Evolutionary conservation across 1,140 invertebrate species (phyloP), one percentile per base, ranked within the genome.

Genomic region (Brachionus asplanchnoidis): DNA sequence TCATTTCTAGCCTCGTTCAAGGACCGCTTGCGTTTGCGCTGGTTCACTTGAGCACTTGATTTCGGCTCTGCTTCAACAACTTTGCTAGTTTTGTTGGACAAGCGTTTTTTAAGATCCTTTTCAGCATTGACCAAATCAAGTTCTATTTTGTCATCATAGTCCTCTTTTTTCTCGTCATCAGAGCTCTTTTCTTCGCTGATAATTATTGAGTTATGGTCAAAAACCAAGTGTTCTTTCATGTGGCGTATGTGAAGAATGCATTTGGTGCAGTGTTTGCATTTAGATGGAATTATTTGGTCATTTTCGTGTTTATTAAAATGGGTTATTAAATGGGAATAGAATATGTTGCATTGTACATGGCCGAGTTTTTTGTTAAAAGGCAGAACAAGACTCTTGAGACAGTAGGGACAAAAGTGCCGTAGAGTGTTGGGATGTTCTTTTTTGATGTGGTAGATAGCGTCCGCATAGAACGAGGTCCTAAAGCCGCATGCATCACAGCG

Each of bases 251-350:
- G 84, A 9, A 84, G 42, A 36, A 75, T 77, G 23, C 84, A 84
- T 75, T 84, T 84, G 8, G 40, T 53, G 60, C 84, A 84, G 60
- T 84, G 84, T 60, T 78, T 84, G 56, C 66, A 84, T 46, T 84
- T 84, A 20, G 68, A 75, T 26, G 66, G 70, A 40, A 78, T 75
- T 3, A 40, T 65, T 60, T 73, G n/a, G 14, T 44, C 50, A 26
- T 77, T 53, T 53, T 84, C 68, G 17, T 53, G 28, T 56, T 84
- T 75, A 56, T 75, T 66, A 46, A 75, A 84, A 56, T 84, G 84
- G 1, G 44, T 32, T 20, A 66, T 56, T 28, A 84, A 46, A 77
- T 84, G 84, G 14, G 66, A 42, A 46, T 84, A 84, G 53, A 82
- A 82, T n/a, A 65, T 60, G n/a, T 68, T 82, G 20, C 53, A 65